These are phyloP conservation scores for Ataeniobius toweri DNA, from an alignment of 2,797 vertebrate species.

Conservation along the genomic window DNA sequence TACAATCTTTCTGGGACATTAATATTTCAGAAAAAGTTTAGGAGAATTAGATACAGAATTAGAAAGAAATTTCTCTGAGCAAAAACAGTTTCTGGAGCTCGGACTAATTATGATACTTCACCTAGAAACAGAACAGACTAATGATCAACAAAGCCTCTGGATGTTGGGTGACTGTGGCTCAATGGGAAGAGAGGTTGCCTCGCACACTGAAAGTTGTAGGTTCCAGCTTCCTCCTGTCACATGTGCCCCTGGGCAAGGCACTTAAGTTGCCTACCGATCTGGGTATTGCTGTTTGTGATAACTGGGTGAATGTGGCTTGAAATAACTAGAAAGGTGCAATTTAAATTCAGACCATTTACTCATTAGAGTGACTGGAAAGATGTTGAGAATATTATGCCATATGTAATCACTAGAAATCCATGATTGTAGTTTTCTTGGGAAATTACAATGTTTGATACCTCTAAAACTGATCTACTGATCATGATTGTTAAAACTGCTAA, in stretches of 20 bases:
- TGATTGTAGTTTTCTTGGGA: not conserved
- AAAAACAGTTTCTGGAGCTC: constrained; percentile 41
- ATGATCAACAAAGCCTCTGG: constrained; percentile 31
- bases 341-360: not conserved
- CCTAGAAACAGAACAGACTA: constrained; percentile 39
- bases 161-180: not conserved
- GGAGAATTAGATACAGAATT: constrained; percentile 37
- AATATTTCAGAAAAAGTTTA: constrained; percentile 72
- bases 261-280: not conserved
- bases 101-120: constrained; percentile 44
- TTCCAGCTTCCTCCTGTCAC: too few species aligned
- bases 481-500: not conserved
- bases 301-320: too few species aligned
- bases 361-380: not conserved
- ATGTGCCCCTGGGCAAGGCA: too few species aligned
- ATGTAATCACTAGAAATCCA: not conserved
- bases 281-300: not conserved
- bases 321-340: too few species aligned
- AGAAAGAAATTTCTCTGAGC: constrained; percentile 12
- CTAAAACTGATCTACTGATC: not conserved
- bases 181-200: too few species aligned
- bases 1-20: constrained; percentile 62
- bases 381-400: not conserved
- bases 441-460: not conserved
- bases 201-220: too few species aligned